Evolutionary conservation across 2,113 vertebrate genomes (phyloP).

Genomic region (Phyllostomus discolor): DNA sequence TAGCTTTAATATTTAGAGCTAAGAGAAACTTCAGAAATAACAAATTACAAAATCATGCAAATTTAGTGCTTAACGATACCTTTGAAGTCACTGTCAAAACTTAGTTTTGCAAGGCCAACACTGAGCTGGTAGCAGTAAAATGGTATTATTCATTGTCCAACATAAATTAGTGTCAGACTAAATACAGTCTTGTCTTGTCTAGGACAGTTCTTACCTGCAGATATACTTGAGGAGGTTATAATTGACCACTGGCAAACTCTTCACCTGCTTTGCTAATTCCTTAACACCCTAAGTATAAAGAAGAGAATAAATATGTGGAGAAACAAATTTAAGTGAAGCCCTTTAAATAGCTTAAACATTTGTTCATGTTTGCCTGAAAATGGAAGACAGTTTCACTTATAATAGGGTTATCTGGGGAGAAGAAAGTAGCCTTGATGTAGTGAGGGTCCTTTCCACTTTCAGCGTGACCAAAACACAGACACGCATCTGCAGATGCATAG

Average conservation of each 20-base stretch:
- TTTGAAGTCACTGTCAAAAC: not conserved
- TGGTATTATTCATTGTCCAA: not conserved
- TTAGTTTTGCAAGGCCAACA: not conserved
- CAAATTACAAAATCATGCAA: not conserved
- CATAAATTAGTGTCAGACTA: not conserved
- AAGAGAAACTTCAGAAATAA: not conserved
- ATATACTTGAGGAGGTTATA: conserved; percentile 97
- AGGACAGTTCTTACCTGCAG: conserved; percentile 88
- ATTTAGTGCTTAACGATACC: not conserved
- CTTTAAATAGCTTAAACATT: not conserved
- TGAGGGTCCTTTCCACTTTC: not conserved
- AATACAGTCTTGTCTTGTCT: not conserved
- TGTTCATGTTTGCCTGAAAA: not conserved
- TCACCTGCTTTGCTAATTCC: conserved; percentile 90
- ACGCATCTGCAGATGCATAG: not conserved
- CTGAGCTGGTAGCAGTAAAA: not conserved
- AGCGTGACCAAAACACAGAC: not conserved
- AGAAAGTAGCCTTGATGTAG: not conserved
- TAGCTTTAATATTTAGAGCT: not conserved
- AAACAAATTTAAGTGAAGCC: not conserved
- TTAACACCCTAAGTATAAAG: conserved; percentile 86
- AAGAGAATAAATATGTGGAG: not conserved
- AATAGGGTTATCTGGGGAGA: not conserved
- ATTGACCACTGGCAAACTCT: conserved; percentile 93
- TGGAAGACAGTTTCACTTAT: not conserved